Base-by-base conservation (phyloP, 2,888 invertebrate genomes). In the Mechanitis mazaeus region DNA sequence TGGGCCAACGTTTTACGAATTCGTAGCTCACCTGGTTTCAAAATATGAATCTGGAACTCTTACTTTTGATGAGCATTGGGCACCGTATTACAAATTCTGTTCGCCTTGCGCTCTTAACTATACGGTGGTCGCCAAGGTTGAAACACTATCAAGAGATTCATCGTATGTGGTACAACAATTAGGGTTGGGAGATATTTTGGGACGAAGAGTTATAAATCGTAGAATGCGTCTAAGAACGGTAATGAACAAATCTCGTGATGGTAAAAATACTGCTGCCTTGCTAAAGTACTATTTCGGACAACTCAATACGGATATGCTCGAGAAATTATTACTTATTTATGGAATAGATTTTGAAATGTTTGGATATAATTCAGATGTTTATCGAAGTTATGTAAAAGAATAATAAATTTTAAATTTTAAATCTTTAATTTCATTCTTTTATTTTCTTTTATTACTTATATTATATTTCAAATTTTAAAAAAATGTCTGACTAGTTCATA, bases 1-100 rank as follows among this genome's bases (percentile, higher is more conserved):
- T 63, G 92, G 92, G 59, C 93, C 93, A 65, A 93, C 92, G 20
- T 94, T 95, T 76, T 92, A 92, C 70, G 94, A 95, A 81, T 95
- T 95, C 75, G 92, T 94, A 50, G 91, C 92, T 68, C 94, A 93
- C 83, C 87, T 95, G 60, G 91, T 94, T 54, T 91, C 92, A 66
- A 92, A 92, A 64, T 89, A 93, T 78, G 91, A 85, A 69, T 77
- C 83, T 1, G 90, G 88, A 33, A 89, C 91, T 57, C 84, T 89
- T 55, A 67, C 69, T 1, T 92, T 91, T 67, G 92, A 93, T 70
- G 93, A 93, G 69, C 93, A 93, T 74, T 93, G 93, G 93, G 91
- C 92, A 9, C 93, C 93, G 1, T 91, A 92, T 66, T 91, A 93
- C 71, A 85, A 89, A 68, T 93, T 93, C 75, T 93, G 93, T 74